These are phyloP conservation scores for Circaetus cinerascens DNA, from an alignment of 2,113 vertebrate genomes.

Conservation along the genomic window DNA sequence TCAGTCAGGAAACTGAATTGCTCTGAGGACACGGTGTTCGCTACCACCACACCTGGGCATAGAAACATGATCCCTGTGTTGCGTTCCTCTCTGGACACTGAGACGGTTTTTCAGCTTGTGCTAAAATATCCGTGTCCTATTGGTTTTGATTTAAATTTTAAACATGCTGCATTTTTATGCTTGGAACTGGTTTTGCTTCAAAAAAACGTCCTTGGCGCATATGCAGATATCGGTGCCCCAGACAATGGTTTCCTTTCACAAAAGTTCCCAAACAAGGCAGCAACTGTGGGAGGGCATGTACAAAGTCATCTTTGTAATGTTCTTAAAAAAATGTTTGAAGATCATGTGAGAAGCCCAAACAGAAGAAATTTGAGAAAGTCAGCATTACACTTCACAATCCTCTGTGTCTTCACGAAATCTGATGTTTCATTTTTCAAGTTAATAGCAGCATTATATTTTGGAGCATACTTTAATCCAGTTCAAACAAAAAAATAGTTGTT, in stretches of 20 bases:
- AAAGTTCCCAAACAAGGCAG: not conserved
- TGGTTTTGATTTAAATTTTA: not conserved
- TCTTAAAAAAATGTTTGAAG: not conserved
- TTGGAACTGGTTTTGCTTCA: not conserved
- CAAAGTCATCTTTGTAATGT: conserved; percentile 34
- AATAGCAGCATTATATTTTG: not conserved
- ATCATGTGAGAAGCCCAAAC: not conserved
- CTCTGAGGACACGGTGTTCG: rapidly evolving
- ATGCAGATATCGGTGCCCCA: not conserved
- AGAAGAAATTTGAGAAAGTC: not conserved
- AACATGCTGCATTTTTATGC: not conserved
- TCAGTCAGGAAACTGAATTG: too few species aligned
- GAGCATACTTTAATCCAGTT: not conserved
- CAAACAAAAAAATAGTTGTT: not conserved
- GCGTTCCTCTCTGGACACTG: rapidly evolving
- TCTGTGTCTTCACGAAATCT: not conserved
- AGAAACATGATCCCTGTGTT: rapidly evolving
- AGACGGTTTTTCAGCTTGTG: not conserved
- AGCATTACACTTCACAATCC: not conserved
- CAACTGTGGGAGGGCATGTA: not conserved
- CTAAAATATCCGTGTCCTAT: not conserved
- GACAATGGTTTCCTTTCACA: conserved; percentile 24
- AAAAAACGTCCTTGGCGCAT: not conserved
- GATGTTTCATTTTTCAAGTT: not conserved
- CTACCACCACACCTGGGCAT: not conserved